Base-by-base conservation (phyloP, 2,113 vertebrate genomes). In the Sebastes schlegelii region DNA sequence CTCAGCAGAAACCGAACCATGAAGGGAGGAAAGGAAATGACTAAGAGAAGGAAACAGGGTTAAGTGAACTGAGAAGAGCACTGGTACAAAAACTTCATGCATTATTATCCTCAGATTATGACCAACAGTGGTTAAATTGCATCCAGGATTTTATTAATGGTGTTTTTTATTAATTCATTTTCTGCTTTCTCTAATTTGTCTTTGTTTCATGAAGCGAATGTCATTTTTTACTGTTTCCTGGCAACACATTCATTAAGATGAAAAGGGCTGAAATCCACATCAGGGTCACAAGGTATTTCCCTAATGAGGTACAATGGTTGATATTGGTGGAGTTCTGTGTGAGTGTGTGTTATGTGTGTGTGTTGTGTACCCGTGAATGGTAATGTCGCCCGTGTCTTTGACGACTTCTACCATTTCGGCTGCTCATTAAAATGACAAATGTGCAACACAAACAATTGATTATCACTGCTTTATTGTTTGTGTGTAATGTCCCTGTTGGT, bases 391-490 rank as follows among this genome's bases (percentile, higher is more conserved):
- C 49, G 74, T 5, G 26, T 81, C 84, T 91, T 77, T 83, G 74
- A 83, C 3, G 8, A 73, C 72, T 77, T 76, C 67, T 19, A 13
- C 54, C 54, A 45, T 84, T 70, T 71, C 51, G 0, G 34, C 68
- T 42, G 66, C 89, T 90, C 88, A 91, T 92, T 93, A 92, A 92
- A 89, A 82, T 89, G 88, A 91, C 77, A 86, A 90, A 91, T 87
- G 82, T 60, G 79, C 75, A 49, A 58, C 58, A 79, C 64, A 61
- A 84, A 82, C 62, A 88, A 82, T 72, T 86, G 80, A 88, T 91
- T 83, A 69, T 77, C 2, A 11, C 48, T 58, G 82, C 74, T 75
- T 77, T 85, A 54, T 70, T 88, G 77, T 80, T 21, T 65, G 23
- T 8, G 76, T 84, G 55, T 82, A 43, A 84, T 16, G 55, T 58